A percentile compares a stretch with the other conserved stretches of the same genome.
Evolutionary conservation across 2,113 vertebrate genomes (phyloP).

Genomic region (Cyanoramphus novaezelandiae): DNA sequence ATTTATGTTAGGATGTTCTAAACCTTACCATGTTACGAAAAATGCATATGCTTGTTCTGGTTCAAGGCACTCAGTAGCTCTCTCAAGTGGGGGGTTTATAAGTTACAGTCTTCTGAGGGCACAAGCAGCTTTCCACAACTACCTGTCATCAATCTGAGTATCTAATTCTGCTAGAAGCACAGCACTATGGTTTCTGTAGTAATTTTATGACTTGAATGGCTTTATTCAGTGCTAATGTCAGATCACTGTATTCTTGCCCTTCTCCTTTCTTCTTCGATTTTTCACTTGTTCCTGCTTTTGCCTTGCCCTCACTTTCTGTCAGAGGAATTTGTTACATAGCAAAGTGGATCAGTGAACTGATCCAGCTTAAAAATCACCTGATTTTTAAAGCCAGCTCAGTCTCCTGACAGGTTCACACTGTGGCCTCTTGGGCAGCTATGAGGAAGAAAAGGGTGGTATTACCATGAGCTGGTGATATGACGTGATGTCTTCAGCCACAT

Average conservation of each 20-base stretch:
- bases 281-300: background rate
- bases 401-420: background rate
- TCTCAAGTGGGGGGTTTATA: background rate
- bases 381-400: slow-evolving; percentile 14
- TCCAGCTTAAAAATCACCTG: slow-evolving; percentile 38
- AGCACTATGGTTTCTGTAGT: background rate
- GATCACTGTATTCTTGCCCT: background rate
- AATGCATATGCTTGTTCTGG: background rate
- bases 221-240: background rate
- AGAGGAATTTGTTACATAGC: background rate
- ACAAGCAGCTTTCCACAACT: background rate
- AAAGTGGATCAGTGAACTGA: slow-evolving; percentile 14
- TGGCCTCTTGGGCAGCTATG: background rate
- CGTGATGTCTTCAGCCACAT: background rate
- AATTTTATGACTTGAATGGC: background rate
- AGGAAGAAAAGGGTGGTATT: background rate
- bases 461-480: background rate
- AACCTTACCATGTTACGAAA: background rate
- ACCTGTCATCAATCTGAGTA: background rate
- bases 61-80: background rate
- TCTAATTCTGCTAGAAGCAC: background rate
- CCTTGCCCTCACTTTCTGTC: background rate
- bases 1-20: background rate
- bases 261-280: background rate
- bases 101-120: background rate